Conservation (phyloP, 2,113 vertebrate species). For the Odontesthes bonariensis region DNA sequence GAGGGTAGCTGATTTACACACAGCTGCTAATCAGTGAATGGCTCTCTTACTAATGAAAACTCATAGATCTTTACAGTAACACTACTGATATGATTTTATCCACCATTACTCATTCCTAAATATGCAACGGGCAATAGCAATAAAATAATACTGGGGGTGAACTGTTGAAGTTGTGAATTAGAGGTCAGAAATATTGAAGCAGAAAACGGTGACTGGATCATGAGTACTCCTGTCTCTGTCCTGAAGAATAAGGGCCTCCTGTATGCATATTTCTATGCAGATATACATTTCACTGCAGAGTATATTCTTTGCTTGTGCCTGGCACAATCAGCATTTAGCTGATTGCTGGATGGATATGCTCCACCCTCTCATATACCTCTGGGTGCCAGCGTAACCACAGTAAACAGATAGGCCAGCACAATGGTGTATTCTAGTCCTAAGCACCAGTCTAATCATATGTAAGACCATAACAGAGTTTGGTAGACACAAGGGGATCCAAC, state of each 20-base stretch:
- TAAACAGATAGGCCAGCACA: slow-evolving; percentile 54
- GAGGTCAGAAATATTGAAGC: slow-evolving; percentile 50
- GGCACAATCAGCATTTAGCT: slow-evolving; percentile 68
- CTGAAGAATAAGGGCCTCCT: slow-evolving; percentile 15
- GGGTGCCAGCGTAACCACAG: slow-evolving; percentile 52
- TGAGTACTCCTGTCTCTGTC: slow-evolving; percentile 7
- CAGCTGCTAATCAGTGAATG: slow-evolving; percentile 81
- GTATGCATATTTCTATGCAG: slow-evolving; percentile 39
- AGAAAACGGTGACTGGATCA: slow-evolving; percentile 25
- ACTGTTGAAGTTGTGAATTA: slow-evolving; percentile 33
- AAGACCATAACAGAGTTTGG: slow-evolving; percentile 69
- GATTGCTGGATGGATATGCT: slow-evolving; percentile 69
- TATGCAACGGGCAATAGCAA: slow-evolving; percentile 58
- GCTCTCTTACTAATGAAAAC: slow-evolving; percentile 86
- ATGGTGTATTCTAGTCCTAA: slow-evolving; percentile 61
- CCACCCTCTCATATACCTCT: slow-evolving; percentile 35
- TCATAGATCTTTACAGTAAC: slow-evolving; percentile 80
- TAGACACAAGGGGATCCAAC: slow-evolving; percentile 56
- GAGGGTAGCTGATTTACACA: slow-evolving; percentile 79
- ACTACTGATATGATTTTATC: slow-evolving; percentile 71
- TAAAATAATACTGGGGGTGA: slow-evolving; percentile 35
- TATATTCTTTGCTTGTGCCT: slow-evolving; percentile 57
- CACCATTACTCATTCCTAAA: slow-evolving; percentile 77
- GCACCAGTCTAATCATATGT: slow-evolving; percentile 73
- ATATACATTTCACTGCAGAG: slow-evolving; percentile 70